These are phyloP conservation scores for Phrynocephalus forsythii DNA, from an alignment of 2,797 vertebrate genomes.

Conservation along the genomic window DNA sequence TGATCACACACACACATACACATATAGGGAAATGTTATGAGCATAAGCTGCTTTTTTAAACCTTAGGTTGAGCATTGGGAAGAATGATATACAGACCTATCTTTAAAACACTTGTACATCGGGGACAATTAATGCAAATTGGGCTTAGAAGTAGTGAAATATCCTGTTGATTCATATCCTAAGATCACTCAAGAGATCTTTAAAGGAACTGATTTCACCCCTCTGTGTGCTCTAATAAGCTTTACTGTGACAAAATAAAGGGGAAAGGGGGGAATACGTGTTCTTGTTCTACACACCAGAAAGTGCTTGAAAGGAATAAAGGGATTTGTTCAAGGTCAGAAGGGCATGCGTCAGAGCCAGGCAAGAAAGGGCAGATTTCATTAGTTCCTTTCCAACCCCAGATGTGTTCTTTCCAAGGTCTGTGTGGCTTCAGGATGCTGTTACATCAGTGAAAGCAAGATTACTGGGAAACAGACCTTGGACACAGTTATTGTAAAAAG, in stretches of 20 bases:
- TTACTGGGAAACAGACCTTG: neutral
- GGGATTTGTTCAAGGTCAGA: constrained; percentile 28
- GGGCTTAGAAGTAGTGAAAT: constrained; percentile 19
- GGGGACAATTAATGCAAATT: constrained; percentile 27
- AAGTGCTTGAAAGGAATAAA: neutral
- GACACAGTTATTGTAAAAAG: neutral
- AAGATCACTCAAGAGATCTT: constrained; percentile 14
- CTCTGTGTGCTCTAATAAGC: constrained; percentile 21
- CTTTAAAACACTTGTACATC: constrained; percentile 26
- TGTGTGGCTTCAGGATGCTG: neutral
- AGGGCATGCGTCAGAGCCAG: neutral
- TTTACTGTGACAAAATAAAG: constrained; percentile 18
- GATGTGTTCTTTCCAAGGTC: neutral
- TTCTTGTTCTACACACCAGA: neutral
- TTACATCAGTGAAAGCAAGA: neutral
- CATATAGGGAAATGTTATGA: neutral
- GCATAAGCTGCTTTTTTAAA: constrained; percentile 9
- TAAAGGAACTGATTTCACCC: constrained; percentile 5
- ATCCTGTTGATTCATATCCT: constrained; percentile 30
- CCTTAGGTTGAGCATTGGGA: constrained; percentile 9
- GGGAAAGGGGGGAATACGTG: neutral
- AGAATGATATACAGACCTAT: constrained; percentile 30
- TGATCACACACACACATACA: neutral
- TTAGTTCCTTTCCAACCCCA: neutral
- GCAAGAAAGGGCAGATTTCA: neutral